phyloP scores from a whole-genome alignment of 2,888 invertebrate genomes.

The Cephus pulcher region DNA sequence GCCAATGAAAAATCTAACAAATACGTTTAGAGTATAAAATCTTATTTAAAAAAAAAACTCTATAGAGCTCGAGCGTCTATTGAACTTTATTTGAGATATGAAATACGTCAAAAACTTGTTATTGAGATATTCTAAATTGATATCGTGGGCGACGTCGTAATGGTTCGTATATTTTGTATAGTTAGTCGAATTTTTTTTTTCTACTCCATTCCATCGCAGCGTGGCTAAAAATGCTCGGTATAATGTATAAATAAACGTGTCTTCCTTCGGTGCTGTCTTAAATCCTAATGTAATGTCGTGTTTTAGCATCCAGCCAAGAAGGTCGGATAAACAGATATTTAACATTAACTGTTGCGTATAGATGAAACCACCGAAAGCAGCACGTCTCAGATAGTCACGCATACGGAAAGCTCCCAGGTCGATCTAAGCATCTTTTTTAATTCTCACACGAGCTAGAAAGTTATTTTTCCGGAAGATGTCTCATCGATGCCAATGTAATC shows the following conservation, averaged over 20 bases:
- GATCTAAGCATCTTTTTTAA: not conserved
- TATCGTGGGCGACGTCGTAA: not conserved
- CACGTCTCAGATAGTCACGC: not conserved
- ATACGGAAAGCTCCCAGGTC: not conserved
- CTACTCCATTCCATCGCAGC: not conserved
- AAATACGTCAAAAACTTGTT: not conserved
- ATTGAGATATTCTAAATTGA: not conserved
- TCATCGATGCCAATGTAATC: not conserved
- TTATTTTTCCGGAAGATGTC: not conserved
- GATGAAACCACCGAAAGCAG: not conserved
- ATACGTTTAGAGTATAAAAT: not conserved
- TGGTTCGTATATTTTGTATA: not conserved
- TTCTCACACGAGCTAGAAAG: not conserved
- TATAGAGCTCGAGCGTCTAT: not conserved
- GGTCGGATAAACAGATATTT: slow-evolving; percentile 14
- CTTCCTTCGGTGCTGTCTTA: slow-evolving; percentile 6
- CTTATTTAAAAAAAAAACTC: not conserved
- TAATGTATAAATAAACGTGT: slow-evolving; percentile 4
- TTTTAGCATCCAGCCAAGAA: slow-evolving; percentile 5
- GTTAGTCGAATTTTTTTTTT: not conserved
- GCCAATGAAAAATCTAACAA: not conserved
- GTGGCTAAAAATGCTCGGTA: slow-evolving; percentile 4
- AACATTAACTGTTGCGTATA: not conserved
- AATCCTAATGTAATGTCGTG: slow-evolving; percentile 1
- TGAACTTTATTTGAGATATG: too few species aligned